Evolutionary conservation across 2,888 invertebrate species (phyloP).

Genomic region (Xestia c-nigrum): DNA sequence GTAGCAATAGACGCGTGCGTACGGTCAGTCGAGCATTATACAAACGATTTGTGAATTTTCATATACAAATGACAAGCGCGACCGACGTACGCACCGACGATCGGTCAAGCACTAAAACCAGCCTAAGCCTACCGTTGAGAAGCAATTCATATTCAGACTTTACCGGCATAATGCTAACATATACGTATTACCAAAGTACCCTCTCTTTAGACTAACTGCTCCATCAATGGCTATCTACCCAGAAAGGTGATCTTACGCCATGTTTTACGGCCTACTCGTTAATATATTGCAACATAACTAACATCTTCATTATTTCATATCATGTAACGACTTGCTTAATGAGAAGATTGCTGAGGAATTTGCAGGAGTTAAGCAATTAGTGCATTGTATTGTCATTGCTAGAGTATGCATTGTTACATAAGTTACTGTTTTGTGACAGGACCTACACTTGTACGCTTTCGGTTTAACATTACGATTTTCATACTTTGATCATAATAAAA

Average conservation of each 20-base stretch:
- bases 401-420: not conserved
- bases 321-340: constrained; percentile 40
- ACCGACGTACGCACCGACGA: no score
- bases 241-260: constrained; percentile 30
- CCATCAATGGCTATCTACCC: not conserved
- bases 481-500: not conserved
- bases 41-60: no score
- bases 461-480: not conserved
- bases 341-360: constrained; percentile 15
- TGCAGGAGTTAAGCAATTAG: constrained; percentile 12
- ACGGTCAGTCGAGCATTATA: no score
- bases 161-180: not conserved
- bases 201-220: constrained; percentile 30
- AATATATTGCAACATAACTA: constrained; percentile 16
- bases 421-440: not conserved
- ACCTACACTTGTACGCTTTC: not conserved
- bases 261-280: constrained; percentile 18
- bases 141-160: not conserved
- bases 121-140: not conserved
- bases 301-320: constrained; percentile 26
- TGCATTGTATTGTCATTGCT: constrained; percentile 25
- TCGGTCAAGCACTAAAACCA: no score
- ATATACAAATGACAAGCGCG: no score
- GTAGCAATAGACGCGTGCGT: no score
- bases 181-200: constrained; percentile 4